Percentiles rank a stretch among this genome's conserved stretches.
Conservation (phyloP, 2,888 invertebrate genomes). For the Lepeophtheirus nordmannii region DNA sequence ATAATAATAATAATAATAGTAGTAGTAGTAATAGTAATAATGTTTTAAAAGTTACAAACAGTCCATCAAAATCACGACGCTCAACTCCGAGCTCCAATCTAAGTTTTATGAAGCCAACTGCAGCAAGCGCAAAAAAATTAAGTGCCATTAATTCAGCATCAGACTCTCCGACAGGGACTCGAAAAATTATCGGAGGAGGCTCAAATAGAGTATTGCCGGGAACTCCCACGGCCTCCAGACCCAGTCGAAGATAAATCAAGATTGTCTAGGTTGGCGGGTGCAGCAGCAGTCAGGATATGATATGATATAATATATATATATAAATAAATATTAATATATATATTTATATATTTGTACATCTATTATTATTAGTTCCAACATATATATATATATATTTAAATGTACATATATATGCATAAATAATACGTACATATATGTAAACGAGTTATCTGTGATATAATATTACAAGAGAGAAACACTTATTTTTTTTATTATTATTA, state of each 20-base stretch:
- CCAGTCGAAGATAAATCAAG: background rate
- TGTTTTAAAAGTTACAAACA: background rate
- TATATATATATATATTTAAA: too few relatives aligned
- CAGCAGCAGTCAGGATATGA: too few relatives aligned
- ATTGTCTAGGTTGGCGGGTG: too few relatives aligned
- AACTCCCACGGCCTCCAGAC: constrained; percentile 9
- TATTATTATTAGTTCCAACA: too few relatives aligned
- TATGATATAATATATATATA: too few relatives aligned
- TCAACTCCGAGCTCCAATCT: constrained; percentile 30
- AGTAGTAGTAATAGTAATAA: background rate
- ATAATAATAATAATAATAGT: constrained; percentile 4
- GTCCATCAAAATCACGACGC: constrained; percentile 11
- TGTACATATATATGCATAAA: too few relatives aligned
- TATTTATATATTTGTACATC: too few relatives aligned
- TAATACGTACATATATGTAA: too few relatives aligned
- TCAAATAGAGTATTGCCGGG: background rate
- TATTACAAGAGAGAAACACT: too few relatives aligned
- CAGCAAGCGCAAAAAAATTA: constrained; percentile 47
- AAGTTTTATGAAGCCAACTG: constrained; percentile 72
- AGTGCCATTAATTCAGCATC: background rate
- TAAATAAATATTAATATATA: too few relatives aligned
- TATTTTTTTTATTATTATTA: background rate
- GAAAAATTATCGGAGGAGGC: constrained; percentile 1
- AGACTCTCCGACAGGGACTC: background rate
- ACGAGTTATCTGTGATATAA: too few relatives aligned